Evolutionary conservation across 2,888 invertebrate genomes (phyloP), one percentile per base, ranked within the genome.

Genomic region (Epirrhoe tristata): DNA sequence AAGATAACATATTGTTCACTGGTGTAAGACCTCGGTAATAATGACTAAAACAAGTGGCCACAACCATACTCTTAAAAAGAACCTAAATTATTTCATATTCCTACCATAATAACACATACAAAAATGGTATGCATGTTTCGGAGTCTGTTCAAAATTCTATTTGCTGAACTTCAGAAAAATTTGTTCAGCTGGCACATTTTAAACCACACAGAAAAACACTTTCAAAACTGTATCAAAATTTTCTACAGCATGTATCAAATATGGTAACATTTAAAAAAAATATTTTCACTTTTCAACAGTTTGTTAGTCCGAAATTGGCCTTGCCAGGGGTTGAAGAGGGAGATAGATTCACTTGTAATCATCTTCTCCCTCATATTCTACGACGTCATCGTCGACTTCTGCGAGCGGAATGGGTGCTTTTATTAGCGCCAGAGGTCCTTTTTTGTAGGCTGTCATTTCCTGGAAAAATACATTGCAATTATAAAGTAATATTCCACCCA

Each of bases 361-460:
- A 70, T 95, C 96, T 39, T 95, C 96, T 16, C 92, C 95, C 66
- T 95, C 96, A 63, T 95, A 95, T 58, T 94, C 95, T 39, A 91
- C 94, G 54, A 94, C 94, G 59, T 95, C 95, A 67, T 94, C 95
- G 74, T 94, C 95, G 14, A 93, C 93, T 73, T 94, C 94, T 0
- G 74, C 69, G 36, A 64, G 71, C 14, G 74, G 63, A 7, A 80
- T 79, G 50, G 78, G 81, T 43, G 39, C 12, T 56, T 82, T 81
- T 16, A 82, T 94, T 76, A 94, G 83, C 58, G 93, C 94, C 75
- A 91, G 66, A 0, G 94, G 94, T 66, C 96, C 56, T 7, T 97
- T 97, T 90, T 97, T 97, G 93, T 97, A 97, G 60, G 96, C 97
- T 70, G 96, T 96, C 96, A 97, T 97, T 94, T 97, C 97, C 97